Base-by-base conservation (phyloP, 2,797 vertebrate species). In the Danio aesculapii region DNA sequence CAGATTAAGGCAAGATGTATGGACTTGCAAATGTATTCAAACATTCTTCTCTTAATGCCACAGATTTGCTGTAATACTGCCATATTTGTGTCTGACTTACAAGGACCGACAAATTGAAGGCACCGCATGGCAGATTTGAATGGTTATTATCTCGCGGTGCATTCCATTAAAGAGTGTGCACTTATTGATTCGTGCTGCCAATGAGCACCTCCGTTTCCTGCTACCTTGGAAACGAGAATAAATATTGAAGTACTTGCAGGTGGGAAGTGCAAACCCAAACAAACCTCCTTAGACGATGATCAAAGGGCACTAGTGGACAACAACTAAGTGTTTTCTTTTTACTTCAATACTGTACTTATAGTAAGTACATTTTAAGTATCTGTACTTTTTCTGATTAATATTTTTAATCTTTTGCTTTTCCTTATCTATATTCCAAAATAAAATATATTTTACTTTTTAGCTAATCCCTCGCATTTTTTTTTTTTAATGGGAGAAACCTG, bases 161-260 rank as follows among this genome's bases (percentile, higher is more conserved):
- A 69, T 70, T 79, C 72, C 69, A 78, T 84, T 41, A 70, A 63
- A 77, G 72, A 44, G 81, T 73, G 84, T 19, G 49, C 57, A 55
- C 66, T 82, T 86, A 88, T 84, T 81, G 87, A 89, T 88, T 85
- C 11, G 55, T 5, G 9, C 71, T 55, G 78, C 67, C 59, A 67
- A 81, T 78, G 80, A 85, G 77, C 77, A 55, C 70, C 86, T 77
- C 52, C 10, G 43, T 58, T 83, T 85, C 76, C 75, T 53, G 82
- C 77, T 84, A 80, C 87, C 83, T 85, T 85, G 83, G 81, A 83
- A 88, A 88, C 72, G 16, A 66, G 75, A 70, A 80, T 83, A 84
- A 88, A 78, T 71, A 43, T 77, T 69, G 53, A 64, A 79, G 62
- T 79, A 79, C 83, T 77, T 84, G 74, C 61, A 53, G 19, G 21